Base-by-base conservation (phyloP, 2,888 invertebrate species). In the Coecobrya sp. region DNA sequence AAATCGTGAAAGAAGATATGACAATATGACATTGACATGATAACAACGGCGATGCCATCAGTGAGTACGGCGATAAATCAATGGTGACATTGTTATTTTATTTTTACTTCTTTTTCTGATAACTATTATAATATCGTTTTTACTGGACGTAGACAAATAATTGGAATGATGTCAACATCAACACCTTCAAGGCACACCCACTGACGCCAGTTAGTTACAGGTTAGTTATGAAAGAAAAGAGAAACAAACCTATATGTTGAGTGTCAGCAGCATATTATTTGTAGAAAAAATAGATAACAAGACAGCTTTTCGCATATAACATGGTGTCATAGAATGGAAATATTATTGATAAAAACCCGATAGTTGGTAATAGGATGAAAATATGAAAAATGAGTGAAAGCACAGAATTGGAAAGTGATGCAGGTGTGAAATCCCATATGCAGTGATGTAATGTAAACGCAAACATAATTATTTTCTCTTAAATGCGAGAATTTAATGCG, bases 151-250 rank as follows among this genome's bases (percentile, higher is more conserved):
- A n/a, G 36, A 36, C 42, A 19, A 42, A n/a, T 36, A 36, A 19
- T 11, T 65, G 10, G 42, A 42, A n/a, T 70, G 42, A 70, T n/a
- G 70, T 70, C 36, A 70, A 19, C 42, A n/a, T 42, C n/a, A 70
- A 70, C 70, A 42, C 36, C 70, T 36, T 70, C n/a, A 27, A 4
- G 70, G 42, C 36, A 70, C 70, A 52, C 79, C 49, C 52, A 52
- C 25, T 19, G 22, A 22, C 19, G 45, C 25, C 52, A n/a, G n/a
- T 79, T 55, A 16, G 22, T 13, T n/a, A 59, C 19, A 3, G 79
- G n/a, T n/a, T n/a, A n/a, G n/a, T n/a, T n/a, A n/a, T n/a, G n/a
- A n/a, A n/a, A n/a, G n/a, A n/a, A n/a, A n/a, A n/a, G n/a, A 55
- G 36, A 13, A 70, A 16, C 13, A 62, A 62, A 25, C 62, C 62